These are phyloP conservation scores for Anolis apletophallus DNA, from an alignment of 2,797 vertebrate genomes.

Conservation along the genomic window DNA sequence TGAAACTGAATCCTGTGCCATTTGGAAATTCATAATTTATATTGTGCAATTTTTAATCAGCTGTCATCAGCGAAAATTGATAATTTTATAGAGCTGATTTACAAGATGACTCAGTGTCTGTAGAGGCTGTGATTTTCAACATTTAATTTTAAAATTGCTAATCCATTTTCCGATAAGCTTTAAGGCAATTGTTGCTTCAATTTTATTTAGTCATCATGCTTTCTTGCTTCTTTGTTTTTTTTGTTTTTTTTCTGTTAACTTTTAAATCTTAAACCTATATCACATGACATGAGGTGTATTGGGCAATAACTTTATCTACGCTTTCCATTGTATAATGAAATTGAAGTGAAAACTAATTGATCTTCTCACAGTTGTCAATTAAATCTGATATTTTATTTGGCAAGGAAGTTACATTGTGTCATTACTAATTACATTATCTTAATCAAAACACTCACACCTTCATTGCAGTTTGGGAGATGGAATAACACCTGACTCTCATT, in stretches of 20 bases:
- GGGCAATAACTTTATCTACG: neutral
- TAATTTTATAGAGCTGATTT: neutral
- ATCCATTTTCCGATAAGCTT: neutral
- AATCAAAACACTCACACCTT: neutral
- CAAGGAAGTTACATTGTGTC: fast-evolving
- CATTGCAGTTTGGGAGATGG: neutral
- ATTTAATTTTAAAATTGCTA: neutral
- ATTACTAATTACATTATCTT: neutral
- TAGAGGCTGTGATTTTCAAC: neutral
- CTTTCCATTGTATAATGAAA: neutral
- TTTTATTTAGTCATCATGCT: neutral
- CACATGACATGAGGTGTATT: neutral
- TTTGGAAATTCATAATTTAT: slow-evolving; percentile 15
- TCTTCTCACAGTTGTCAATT: neutral
- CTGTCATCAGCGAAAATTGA: neutral
- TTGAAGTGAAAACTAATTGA: fast-evolving
- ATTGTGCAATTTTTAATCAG: neutral
- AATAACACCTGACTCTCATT: neutral
- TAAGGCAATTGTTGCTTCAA: neutral
- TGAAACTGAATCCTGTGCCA: neutral
- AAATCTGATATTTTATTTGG: neutral
- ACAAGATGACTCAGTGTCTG: neutral
- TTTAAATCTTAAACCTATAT: neutral
- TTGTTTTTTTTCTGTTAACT: neutral
- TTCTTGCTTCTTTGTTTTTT: neutral